Percentiles rank a stretch among this genome's conserved stretches.
These are phyloP conservation scores for Diuraphis noxia DNA, from an alignment of 1,140 invertebrate genomes.

Conservation along the genomic window DNA sequence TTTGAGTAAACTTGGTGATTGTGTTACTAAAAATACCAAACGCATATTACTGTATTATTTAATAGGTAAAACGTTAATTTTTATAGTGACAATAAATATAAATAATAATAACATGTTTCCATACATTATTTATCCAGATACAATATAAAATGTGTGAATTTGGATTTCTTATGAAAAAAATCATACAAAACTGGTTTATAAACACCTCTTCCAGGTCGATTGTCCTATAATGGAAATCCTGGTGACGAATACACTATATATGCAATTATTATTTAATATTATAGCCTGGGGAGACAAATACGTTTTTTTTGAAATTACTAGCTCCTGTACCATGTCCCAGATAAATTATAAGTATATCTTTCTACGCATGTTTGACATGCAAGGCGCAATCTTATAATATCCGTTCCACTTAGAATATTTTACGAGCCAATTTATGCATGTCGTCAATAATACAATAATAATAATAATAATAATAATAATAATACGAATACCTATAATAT, in stretches of 20 bases:
- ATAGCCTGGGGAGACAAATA: constrained; percentile 19
- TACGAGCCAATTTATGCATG: not conserved
- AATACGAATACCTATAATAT: not conserved
- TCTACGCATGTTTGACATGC: not conserved
- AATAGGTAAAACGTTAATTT: not conserved
- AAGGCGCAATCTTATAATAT: not conserved
- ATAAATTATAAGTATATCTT: not conserved
- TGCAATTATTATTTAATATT: constrained; percentile 29
- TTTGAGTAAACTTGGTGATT: not conserved
- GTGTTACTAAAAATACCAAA: not conserved
- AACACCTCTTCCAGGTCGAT: not conserved
- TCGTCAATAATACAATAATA: not conserved
- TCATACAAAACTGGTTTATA: constrained; percentile 25
- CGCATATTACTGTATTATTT: not conserved
- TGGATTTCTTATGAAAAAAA: constrained; percentile 10
- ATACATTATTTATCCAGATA: not conserved
- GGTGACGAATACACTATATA: constrained; percentile 28
- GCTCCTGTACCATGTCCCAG: not conserved
- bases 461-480: not conserved
- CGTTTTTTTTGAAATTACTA: constrained; percentile 11
- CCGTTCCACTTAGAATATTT: constrained; percentile 33
- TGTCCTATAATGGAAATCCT: not conserved
- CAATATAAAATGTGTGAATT: not conserved
- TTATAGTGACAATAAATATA: not conserved
- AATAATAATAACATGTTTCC: not conserved